A percentile compares a stretch with the other conserved stretches of the same genome.
Evolutionary conservation across 1,140 invertebrate genomes (phyloP).

Genomic region (Drosophila navojoa): DNA sequence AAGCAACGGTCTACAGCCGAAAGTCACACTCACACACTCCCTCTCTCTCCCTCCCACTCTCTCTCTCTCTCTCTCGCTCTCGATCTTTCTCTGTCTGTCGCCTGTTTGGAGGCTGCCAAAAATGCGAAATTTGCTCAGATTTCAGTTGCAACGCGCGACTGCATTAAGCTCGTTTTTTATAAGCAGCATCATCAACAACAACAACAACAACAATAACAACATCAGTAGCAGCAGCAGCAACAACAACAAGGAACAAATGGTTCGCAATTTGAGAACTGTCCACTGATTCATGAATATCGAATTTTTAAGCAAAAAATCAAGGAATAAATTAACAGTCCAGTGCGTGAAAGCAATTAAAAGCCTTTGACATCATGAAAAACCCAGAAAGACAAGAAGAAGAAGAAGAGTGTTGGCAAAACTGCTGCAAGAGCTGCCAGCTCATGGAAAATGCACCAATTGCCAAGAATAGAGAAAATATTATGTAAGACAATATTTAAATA

Average conservation of each 20-base stretch:
- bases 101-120: not conserved
- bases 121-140: constrained; percentile 23
- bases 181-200: not conserved
- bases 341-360: constrained; percentile 45
- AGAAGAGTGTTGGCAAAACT: not conserved
- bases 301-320: constrained; percentile 3
- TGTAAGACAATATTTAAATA: no score
- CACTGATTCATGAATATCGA: constrained; percentile 39
- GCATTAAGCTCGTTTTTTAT: constrained; percentile 46
- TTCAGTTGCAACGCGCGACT: constrained; percentile 23
- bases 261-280: constrained; percentile 13
- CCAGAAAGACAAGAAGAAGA: not conserved
- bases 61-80: not conserved
- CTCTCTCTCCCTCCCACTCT: not conserved
- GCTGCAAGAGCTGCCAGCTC: not conserved
- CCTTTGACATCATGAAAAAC: constrained; percentile 33
- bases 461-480: no score
- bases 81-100: constrained; percentile 1
- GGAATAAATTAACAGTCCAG: not conserved
- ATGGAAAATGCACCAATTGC: not conserved
- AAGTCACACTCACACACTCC: not conserved
- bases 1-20: constrained; percentile 53
- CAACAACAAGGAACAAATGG: constrained; percentile 1
- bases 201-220: not conserved
- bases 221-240: not conserved